A percentile compares a stretch with the other conserved stretches of the same genome.
phyloP scores from a whole-genome alignment of 2,113 vertebrate genomes.

The Aix galericulata region DNA sequence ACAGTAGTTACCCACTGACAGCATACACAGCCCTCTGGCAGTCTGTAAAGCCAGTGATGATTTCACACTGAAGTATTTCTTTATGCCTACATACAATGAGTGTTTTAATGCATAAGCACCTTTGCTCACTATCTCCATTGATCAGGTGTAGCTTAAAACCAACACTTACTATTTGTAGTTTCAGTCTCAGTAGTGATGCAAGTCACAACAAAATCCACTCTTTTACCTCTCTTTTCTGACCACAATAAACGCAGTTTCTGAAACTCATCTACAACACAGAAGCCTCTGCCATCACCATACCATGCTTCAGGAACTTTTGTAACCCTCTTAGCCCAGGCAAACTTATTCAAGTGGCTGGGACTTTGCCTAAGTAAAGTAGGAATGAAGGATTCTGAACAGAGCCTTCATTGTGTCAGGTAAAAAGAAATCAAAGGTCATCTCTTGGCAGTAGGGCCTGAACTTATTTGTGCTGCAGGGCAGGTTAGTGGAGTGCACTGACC shows the following conservation, averaged over 20 bases:
- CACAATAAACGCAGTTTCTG: not conserved
- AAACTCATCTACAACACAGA: not conserved
- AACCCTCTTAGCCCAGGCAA: not conserved
- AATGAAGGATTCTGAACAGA: not conserved
- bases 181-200: not conserved
- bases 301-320: not conserved
- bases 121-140: not conserved
- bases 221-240: not conserved
- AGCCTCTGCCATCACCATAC: not conserved
- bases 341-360: not conserved
- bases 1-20: not conserved
- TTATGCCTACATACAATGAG: not conserved
- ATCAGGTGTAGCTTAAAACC: not conserved
- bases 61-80: not conserved
- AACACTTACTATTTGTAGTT: not conserved
- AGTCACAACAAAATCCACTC: not conserved
- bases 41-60: not conserved
- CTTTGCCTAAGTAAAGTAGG: not conserved
- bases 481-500: constrained; percentile 21
- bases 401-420: not conserved
- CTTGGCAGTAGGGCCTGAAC: constrained; percentile 18
- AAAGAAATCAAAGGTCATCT: constrained; percentile 52
- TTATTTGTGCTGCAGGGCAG: not conserved
- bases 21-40: not conserved
- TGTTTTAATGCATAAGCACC: not conserved